Conservation (phyloP, 2,888 invertebrate genomes). For the Luffia ferchaultella region DNA sequence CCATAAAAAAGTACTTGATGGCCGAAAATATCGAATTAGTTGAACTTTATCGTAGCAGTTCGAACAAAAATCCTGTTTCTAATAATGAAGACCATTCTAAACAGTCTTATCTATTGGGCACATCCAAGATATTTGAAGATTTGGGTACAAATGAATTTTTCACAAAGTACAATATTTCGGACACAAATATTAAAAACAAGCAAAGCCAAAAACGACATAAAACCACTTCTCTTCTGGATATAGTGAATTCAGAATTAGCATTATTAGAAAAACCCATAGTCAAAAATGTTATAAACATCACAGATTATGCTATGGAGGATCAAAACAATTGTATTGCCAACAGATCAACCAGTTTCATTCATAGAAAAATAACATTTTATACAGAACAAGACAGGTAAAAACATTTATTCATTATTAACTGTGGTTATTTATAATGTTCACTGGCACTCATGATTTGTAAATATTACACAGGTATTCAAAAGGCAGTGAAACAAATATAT, state of each 20-base stretch:
- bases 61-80: slow-evolving; percentile 20
- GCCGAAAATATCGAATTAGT: slow-evolving; percentile 36
- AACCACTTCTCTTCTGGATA: slow-evolving; percentile 32
- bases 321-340: not conserved
- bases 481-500: slow-evolving; percentile 21
- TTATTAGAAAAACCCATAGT: slow-evolving; percentile 25
- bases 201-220: slow-evolving; percentile 14
- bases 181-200: slow-evolving; percentile 29
- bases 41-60: slow-evolving; percentile 20
- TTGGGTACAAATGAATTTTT: slow-evolving; percentile 33
- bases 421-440: not conserved
- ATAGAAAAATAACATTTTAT: slow-evolving; percentile 6
- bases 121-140: not conserved
- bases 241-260: slow-evolving; percentile 37
- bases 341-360: not conserved
- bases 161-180: slow-evolving; percentile 25
- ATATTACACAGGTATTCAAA: slow-evolving; percentile 22
- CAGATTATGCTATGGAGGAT: slow-evolving; percentile 20
- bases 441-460: not conserved
- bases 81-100: slow-evolving; percentile 44
- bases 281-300: slow-evolving; percentile 28
- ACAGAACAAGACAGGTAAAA: slow-evolving; percentile 37
- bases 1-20: no score
- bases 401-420: slow-evolving; percentile 2
- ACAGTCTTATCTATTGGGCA: slow-evolving; percentile 19